Evolutionary conservation across 2,888 invertebrate genomes (phyloP), one percentile per base, ranked within the genome.

Genomic region (Leptinotarsa tumamoca): DNA sequence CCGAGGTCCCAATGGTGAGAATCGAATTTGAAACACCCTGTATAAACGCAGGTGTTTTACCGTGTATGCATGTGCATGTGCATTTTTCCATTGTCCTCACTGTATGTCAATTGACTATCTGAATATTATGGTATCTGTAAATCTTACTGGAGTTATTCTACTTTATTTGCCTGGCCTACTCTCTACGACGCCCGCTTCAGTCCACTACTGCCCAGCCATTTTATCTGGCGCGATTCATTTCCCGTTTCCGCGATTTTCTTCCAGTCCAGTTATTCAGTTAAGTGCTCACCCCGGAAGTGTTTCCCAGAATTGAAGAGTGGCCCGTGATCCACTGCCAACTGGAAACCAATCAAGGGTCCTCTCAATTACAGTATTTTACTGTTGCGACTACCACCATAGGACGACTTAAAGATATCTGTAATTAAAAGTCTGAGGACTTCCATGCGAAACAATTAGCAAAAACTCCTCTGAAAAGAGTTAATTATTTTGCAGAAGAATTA

Each of bases 151-250:
- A 43, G 43, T 43, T 43, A 43, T 43, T 43, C 13, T 3, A 43
- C 3, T 43, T 15, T 15, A 23, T 58, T 58, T 23, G 3, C 23
- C 58, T 23, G 15, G 23, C 23, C 58, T 14, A 58, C 23, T 72
- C 43, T 10, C 66, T 27, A 18, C 58, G 61, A 66, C 54, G 73
- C 71, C 71, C 49, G 52, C 61, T 71, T 51, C 58, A 70, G 67
- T 72, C 68, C 76, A 71, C 68, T 71, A 54, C 66, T 52, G 49
- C 72, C 75, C 68, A 52, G 79, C 79, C 74, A 79, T 80, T 81
- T 82, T 81, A 82, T 82, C 80, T 80, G 77, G 78, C 80, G 76
- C 75, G 77, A 77, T 80, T 82, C 82, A 82, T 82, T 82, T 82
- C 82, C 82, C 75, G 82, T 76, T 81, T 80, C 81, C 82, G 79